Base-by-base conservation (phyloP, 2,113 vertebrate species). In the Chitala chitala region DNA sequence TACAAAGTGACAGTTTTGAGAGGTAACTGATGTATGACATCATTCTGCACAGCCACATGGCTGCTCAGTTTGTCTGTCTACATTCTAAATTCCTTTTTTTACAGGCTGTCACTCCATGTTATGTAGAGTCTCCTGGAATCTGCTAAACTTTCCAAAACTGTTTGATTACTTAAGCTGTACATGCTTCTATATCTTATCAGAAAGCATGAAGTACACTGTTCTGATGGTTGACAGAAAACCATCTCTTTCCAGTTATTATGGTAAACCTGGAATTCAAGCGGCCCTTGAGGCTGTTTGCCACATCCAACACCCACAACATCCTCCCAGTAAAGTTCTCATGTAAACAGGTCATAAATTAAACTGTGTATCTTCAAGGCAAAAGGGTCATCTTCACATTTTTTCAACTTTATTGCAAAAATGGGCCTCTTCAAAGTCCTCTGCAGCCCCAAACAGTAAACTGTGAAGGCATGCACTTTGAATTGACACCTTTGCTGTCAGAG, bases 401-500 rank as follows among this genome's bases (percentile, higher is more conserved):
- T 13, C 29, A 76, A 68, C 13, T 69, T 69, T 69, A 42, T 72
- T 66, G 73, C 69, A 78, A 54, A 64, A 69, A 48, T 69, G 31
- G 17, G 40, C 64, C 46, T 70, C 53, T 69, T 79, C 74, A 72
- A 76, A 78, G 59, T 69, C 74, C 44, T 54, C 20, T 42, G 58
- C 69, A 78, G 69, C 69, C 69, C 77, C 17, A 70, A 38, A 78
- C 22, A 29, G 40, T 75, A 77, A 78, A 77, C 69, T 72, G 36
- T 75, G 76, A 70, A 76, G 78, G 78, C 75, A 79, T 73, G 76
- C 56, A 68, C 72, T 75, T 76, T 59, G 76, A 63, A 79, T 76
- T 81, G 76, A 81, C 75, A 73, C 73, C 76, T 77, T 74, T 51
- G 64, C 79, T 61, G 70, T 83, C 78, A 75, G 79, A 40, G 75